Conservation (phyloP, 2,113 vertebrate species). For the Rana temporaria region DNA sequence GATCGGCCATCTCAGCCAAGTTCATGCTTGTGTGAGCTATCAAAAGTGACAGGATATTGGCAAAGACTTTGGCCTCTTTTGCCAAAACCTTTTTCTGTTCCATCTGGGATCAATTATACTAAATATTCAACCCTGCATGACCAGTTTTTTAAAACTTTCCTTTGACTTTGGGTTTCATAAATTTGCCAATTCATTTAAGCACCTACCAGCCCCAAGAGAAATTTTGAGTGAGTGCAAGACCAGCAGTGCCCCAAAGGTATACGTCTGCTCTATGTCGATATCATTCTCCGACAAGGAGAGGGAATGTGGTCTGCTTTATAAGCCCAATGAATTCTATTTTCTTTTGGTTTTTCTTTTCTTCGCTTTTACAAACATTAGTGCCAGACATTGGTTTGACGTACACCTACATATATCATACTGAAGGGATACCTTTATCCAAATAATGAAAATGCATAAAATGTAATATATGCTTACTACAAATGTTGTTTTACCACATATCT, state of each 20-base stretch:
- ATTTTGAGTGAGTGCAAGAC: slow-evolving; percentile 34
- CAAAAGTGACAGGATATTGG: slow-evolving; percentile 56
- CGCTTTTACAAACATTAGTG: too few relatives aligned
- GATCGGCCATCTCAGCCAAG: slow-evolving; percentile 51
- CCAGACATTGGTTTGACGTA: too few relatives aligned
- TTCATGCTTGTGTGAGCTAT: slow-evolving; percentile 53
- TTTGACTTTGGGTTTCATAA: slow-evolving; percentile 29
- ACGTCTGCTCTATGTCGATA: slow-evolving; percentile 25
- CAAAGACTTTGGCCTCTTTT: slow-evolving; percentile 11
- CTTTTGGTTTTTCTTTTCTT: background rate
- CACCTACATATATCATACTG: too few relatives aligned
- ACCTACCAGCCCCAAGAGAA: slow-evolving; percentile 43
- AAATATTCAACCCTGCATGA: slow-evolving; percentile 47
- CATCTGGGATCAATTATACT: slow-evolving; percentile 56
- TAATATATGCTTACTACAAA: too few relatives aligned
- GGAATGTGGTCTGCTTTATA: slow-evolving; percentile 15
- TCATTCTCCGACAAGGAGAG: background rate
- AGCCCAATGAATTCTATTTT: background rate
- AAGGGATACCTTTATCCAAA: too few relatives aligned
- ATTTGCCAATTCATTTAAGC: slow-evolving; percentile 45
- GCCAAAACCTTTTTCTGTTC: slow-evolving; percentile 44
- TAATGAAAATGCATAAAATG: too few relatives aligned
- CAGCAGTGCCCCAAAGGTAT: slow-evolving; percentile 13
- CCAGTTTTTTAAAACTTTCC: slow-evolving; percentile 49
- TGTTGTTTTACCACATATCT: too few relatives aligned